Evolutionary conservation across 2,113 vertebrate genomes (phyloP).

Genomic region (Lophotis ruficrista): DNA sequence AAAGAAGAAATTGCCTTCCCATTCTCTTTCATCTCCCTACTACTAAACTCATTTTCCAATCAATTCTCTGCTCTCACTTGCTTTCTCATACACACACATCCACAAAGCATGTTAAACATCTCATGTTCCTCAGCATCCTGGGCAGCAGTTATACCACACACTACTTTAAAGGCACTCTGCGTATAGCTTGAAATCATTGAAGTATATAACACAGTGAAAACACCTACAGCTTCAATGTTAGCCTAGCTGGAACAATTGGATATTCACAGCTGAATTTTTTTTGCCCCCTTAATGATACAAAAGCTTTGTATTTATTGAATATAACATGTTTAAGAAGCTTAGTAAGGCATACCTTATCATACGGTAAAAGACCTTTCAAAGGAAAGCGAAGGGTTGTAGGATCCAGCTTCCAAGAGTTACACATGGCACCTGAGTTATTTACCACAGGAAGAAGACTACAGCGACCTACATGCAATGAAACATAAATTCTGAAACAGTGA

Average conservation of each 20-base stretch:
- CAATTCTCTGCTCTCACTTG: neutral
- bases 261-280: neutral
- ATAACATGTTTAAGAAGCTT: neutral
- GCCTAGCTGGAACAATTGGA: neutral
- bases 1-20: neutral
- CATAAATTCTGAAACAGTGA: neutral
- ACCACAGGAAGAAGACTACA: conserved; percentile 97
- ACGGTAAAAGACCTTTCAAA: conserved; percentile 93
- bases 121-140: neutral
- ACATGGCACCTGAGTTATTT: conserved; percentile 98
- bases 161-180: neutral
- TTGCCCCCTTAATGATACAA: neutral
- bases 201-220: neutral
- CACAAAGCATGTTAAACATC: neutral
- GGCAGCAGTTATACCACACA: neutral
- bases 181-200: neutral
- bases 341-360: conserved; percentile 88
- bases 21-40: neutral
- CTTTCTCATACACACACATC: neutral
- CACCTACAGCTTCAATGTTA: neutral
- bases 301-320: neutral
- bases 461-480: conserved; percentile 80
- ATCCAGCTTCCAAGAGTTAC: conserved; percentile 99
- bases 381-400: conserved; percentile 95
- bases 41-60: neutral